Evolutionary conservation across 2,113 vertebrate genomes (phyloP).

Genomic region (Leptosomus discolor): DNA sequence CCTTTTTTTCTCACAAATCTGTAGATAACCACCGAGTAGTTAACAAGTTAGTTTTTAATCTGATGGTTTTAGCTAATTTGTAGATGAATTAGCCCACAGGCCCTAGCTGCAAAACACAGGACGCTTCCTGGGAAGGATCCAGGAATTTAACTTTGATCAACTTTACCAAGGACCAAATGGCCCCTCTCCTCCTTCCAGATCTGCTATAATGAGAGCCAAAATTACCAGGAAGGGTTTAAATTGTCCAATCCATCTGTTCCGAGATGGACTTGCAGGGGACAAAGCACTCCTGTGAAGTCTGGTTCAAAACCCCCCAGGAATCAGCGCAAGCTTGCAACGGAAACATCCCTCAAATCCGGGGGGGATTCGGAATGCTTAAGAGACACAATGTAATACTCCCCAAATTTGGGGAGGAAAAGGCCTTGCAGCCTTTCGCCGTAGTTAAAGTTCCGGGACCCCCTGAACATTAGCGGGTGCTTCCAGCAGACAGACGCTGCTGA

Average conservation of each 20-base stretch:
- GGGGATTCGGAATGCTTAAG: neutral
- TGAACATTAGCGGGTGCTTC: accelerated
- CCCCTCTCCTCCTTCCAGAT: neutral
- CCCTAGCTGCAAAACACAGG: neutral
- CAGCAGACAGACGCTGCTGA: neutral
- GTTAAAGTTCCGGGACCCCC: neutral
- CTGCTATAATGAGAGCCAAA: neutral
- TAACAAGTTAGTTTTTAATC: neutral
- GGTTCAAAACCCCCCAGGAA: neutral
- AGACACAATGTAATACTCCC: accelerated
- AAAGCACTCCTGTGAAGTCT: neutral
- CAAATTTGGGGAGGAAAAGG: accelerated
- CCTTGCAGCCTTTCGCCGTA: neutral
- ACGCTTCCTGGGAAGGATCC: neutral
- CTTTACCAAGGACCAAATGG: neutral
- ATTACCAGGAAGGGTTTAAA: neutral
- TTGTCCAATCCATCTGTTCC: accelerated
- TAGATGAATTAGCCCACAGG: neutral
- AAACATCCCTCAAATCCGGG: accelerated
- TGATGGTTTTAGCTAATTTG: neutral
- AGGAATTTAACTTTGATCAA: neutral
- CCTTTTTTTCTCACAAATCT: neutral
- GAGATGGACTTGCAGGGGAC: neutral
- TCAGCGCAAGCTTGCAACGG: neutral
- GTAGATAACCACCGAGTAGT: neutral